phyloP scores from a whole-genome alignment of 2,888 invertebrate genomes.

The Nephrotoma appendiculata region DNA sequence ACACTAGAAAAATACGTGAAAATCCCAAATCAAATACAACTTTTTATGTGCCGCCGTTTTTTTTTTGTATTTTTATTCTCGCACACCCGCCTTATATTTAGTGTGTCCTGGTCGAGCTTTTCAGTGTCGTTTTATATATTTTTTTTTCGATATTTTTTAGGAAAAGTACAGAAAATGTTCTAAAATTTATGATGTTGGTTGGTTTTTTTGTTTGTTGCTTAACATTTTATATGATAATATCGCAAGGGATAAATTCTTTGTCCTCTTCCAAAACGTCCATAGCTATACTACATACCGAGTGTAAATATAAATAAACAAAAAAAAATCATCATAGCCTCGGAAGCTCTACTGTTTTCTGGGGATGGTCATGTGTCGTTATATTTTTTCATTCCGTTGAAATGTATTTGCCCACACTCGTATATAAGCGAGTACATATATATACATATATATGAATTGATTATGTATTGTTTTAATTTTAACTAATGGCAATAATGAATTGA shows the following conservation, averaged over 20 bases:
- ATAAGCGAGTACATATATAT: not conserved
- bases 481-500: not conserved
- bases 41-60: not conserved
- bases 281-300: not conserved
- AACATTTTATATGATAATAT: not conserved
- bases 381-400: not conserved
- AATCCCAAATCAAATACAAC: not conserved
- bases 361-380: not conserved
- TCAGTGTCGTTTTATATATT: not conserved
- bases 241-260: not conserved
- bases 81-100: not conserved
- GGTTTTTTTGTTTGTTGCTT: not conserved
- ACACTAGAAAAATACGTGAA: not conserved
- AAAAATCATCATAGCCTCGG: not conserved
- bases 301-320: not conserved
- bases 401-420: not conserved
- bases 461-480: not conserved
- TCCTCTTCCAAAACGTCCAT: not conserved
- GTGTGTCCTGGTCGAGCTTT: not conserved
- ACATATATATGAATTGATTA: not conserved
- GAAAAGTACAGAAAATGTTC: not conserved
- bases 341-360: not conserved
- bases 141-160: not conserved
- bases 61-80: not conserved
- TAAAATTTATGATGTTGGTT: not conserved